Evolutionary conservation across 1,140 invertebrate species (phyloP).

Genomic region (Drosophila littoralis): DNA sequence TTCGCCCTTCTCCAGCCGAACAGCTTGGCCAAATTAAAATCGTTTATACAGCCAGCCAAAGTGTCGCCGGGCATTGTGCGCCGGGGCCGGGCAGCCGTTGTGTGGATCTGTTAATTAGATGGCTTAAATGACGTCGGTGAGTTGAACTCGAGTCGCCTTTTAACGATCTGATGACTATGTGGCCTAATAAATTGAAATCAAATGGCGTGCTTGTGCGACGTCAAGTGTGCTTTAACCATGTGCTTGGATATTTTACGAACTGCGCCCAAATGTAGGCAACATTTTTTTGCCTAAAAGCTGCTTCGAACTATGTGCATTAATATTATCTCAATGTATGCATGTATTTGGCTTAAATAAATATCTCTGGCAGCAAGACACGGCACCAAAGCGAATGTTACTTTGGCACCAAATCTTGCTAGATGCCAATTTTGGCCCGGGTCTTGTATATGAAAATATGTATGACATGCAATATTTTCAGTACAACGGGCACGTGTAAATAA

Average conservation of each 20-base stretch:
- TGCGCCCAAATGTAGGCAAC: conserved; percentile 30
- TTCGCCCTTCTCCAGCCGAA: conserved; percentile 18
- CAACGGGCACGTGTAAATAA: no score
- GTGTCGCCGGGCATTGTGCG: conserved; percentile 46
- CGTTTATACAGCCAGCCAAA: conserved; percentile 52
- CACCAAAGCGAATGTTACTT: no score
- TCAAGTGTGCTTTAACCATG: not conserved
- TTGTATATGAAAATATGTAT: no score
- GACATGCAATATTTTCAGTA: no score
- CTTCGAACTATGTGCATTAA: no score
- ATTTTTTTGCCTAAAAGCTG: no score
- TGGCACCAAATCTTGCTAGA: no score
- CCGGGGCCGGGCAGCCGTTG: no score
- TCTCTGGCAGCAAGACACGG: no score
- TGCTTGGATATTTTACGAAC: not conserved
- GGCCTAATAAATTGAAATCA: conserved; percentile 24
- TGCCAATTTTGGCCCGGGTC: no score
- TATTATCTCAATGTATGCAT: no score
- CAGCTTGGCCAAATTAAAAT: conserved; percentile 58
- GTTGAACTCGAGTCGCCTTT: conserved; percentile 26
- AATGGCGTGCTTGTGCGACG: conserved; percentile 4
- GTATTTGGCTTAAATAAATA: no score
- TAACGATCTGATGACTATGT: conserved; percentile 13
- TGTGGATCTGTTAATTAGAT: conserved; percentile 66
- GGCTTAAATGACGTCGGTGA: conserved; percentile 47